Evolutionary conservation across 2,113 vertebrate species (phyloP).

Genomic region (Melanotaenia duboulayi): DNA sequence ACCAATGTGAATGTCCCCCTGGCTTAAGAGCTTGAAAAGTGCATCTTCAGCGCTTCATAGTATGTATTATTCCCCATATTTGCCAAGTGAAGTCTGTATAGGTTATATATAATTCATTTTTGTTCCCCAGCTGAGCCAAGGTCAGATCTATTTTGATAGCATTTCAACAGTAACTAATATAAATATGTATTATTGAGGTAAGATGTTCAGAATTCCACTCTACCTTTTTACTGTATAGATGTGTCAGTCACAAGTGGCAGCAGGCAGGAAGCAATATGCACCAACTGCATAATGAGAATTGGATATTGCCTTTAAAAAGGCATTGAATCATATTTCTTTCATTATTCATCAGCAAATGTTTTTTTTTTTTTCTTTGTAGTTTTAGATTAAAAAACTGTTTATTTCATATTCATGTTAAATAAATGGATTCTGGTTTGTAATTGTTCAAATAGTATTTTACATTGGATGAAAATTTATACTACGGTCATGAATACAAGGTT

Average conservation of each 20-base stretch:
- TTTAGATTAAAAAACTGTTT: conserved; percentile 3
- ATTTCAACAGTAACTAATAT: conserved; percentile 63
- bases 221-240: conserved; percentile 30
- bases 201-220: conserved; percentile 34
- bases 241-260: conserved; percentile 50
- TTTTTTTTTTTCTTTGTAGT: not conserved
- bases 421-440: not conserved
- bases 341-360: conserved; percentile 6
- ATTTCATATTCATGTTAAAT: conserved; percentile 9
- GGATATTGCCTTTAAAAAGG: not conserved
- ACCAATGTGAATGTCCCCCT: conserved; percentile 69
- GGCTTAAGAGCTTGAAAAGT: conserved; percentile 72
- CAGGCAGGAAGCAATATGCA: conserved; percentile 23
- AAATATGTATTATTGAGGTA: conserved; percentile 68
- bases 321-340: conserved; percentile 19
- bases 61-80: conserved; percentile 78
- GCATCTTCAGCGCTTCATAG: conserved; percentile 70
- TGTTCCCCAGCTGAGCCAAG: conserved; percentile 64
- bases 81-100: conserved; percentile 70
- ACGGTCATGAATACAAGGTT: conserved; percentile 24
- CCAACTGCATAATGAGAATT: conserved; percentile 10
- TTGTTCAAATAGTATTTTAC: conserved; percentile 37
- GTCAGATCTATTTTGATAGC: conserved; percentile 69
- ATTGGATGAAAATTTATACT: conserved; percentile 41
- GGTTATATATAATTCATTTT: conserved; percentile 80